Base-by-base conservation (phyloP, 2,888 invertebrate species). In the Xestia sexstrigata region DNA sequence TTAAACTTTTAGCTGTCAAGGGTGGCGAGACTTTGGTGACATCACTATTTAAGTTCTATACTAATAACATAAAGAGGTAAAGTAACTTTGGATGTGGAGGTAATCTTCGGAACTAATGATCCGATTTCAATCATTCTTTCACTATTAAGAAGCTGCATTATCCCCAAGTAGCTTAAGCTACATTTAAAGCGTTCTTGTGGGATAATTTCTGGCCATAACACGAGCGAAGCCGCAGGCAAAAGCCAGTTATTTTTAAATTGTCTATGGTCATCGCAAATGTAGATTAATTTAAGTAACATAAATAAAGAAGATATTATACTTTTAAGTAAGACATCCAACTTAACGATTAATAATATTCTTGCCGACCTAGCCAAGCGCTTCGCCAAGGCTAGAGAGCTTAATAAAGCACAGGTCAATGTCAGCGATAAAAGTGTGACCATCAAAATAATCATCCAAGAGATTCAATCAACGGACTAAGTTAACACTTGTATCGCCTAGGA, bases 1-100 rank as follows among this genome's bases (percentile, higher is more conserved):
- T 87, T 87, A 84, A 84, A 79, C 71, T 74, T 78, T n/a, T 49
- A 74, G 65, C 73, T 73, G 68, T 69, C 83, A 79, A 84, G 84
- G 86, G 83, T 86, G 71, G 79, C 83, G 78, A 67, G 70, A 72
- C 72, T 9, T 13, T 8, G 1, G 52, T 70, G 78, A 73, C 70
- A 69, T 77, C 70, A 78, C 45, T 52, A 23, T 49, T 39, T 47
- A n/a, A 55, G n/a, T 71, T 23, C 42, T 23, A 30, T 60, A 30
- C 30, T 30, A 2, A 0, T n/a, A n/a, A n/a, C n/a, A n/a, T 60
- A 3, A 42, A n/a, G n/a, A 42, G n/a, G 65, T 65, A 17, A 8
- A n/a, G 65, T 65, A 9, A 42, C 13, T 42, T 15, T 65, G 13
- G 0, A 65, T 15, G 65, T n/a, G 1, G 15, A 6, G 1, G 15